Percentiles rank a stretch among this genome's conserved stretches.
Conservation (phyloP, 2,888 invertebrate species). For the Dolomedes plantarius region DNA sequence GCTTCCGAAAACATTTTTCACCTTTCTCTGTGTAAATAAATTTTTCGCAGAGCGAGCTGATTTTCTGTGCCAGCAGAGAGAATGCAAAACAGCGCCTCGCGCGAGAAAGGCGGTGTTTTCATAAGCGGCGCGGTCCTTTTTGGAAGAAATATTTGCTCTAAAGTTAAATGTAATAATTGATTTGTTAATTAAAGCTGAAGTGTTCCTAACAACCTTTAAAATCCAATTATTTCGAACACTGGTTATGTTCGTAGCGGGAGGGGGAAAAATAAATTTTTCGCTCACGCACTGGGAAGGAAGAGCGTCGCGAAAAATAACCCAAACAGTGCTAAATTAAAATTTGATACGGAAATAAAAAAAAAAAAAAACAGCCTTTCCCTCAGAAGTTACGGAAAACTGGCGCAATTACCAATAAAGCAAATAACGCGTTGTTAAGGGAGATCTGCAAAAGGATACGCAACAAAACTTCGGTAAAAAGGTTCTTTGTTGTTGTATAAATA, state of each 20-base stretch:
- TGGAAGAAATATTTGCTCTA: not conserved
- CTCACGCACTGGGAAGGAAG: too few relatives aligned
- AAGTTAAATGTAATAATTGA: constrained; percentile 8
- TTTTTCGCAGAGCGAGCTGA: too few relatives aligned
- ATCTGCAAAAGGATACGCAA: not conserved
- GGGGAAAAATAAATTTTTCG: not conserved
- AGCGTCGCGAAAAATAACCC: not conserved
- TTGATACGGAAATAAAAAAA: not conserved
- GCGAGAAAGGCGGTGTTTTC: too few relatives aligned
- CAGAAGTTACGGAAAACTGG: not conserved
- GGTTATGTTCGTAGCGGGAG: not conserved
- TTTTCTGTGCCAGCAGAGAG: too few relatives aligned
- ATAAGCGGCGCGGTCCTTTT: too few relatives aligned
- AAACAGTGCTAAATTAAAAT: not conserved
- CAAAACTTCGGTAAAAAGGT: not conserved
- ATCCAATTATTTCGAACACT: not conserved
- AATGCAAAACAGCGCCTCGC: too few relatives aligned
- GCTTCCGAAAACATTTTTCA: too few relatives aligned
- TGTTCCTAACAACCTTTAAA: not conserved
- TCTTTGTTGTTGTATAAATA: not conserved
- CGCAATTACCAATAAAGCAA: not conserved
- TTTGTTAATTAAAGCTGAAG: not conserved
- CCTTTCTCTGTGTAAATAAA: too few relatives aligned
- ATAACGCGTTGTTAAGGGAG: not conserved
- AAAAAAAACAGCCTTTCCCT: too few relatives aligned